A percentile compares a stretch with the other conserved stretches of the same genome.
Conservation (phyloP, 1,140 invertebrate species). For the Macrobrachium rosenbergii region DNA sequence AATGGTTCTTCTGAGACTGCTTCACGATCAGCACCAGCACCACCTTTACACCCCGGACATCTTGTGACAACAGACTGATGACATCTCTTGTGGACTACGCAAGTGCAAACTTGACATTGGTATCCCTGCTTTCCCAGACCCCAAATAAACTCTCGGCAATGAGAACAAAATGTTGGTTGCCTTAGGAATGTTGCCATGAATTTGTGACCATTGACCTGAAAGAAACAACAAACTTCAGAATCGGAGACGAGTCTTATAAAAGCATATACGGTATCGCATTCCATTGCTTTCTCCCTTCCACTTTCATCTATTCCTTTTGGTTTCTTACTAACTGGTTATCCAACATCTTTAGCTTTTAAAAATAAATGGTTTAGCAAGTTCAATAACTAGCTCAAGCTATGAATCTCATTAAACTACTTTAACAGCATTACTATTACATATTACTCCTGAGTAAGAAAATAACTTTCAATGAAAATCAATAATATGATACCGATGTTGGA, state of each 20-base stretch:
- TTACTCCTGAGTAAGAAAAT: no score
- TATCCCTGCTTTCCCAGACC: slow-evolving; percentile 99
- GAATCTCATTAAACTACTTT: no score
- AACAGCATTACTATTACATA: no score
- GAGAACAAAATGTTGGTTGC: slow-evolving; percentile 99
- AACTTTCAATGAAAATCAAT: no score
- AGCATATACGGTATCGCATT: neutral
- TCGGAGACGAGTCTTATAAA: neutral
- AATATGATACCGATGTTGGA: no score
- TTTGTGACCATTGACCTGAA: slow-evolving; percentile 93
- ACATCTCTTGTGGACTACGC: slow-evolving; percentile 97
- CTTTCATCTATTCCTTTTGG: no score
- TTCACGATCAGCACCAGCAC: neutral
- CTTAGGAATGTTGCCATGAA: slow-evolving; percentile 99
- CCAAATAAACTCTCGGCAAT: slow-evolving; percentile 99
- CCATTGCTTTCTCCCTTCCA: no score
- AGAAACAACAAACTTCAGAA: neutral
- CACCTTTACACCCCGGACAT: slow-evolving; percentile 92
- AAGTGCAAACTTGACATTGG: slow-evolving; percentile 99
- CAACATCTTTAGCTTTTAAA: no score
- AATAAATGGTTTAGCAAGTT: no score
- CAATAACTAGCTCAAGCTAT: no score
- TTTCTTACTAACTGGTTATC: no score
- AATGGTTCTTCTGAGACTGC: slow-evolving; percentile 41
- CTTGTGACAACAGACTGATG: slow-evolving; percentile 94